Evolutionary conservation across 2,113 vertebrate species (phyloP), one percentile per base, ranked within the genome.

Genomic region (Apodemus sylvaticus): DNA sequence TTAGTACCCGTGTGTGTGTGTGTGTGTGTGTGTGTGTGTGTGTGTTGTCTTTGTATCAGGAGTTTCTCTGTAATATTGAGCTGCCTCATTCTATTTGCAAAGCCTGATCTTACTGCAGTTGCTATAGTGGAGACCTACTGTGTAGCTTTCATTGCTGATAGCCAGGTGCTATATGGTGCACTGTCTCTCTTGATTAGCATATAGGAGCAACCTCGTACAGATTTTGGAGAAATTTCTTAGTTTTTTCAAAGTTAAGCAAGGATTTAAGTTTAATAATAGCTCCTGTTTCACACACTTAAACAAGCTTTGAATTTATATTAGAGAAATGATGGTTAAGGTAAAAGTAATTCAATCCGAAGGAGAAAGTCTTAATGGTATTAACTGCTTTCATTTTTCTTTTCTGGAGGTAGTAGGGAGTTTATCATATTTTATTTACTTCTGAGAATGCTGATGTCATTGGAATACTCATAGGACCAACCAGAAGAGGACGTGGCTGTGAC

Each of bases 151-250:
- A 62, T 6, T 79, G 89, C 78, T 96, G 89, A 96, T 45, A 71
- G 73, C 78, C 73, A 93, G 71, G 94, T 85, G 53, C 36, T 94
- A 10, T 94, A 60, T n/a, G 86, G 58, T 58, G 45, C 58, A 45
- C 68, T 94, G 88, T 92, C 91, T 96, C 76, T 96, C 96, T 94
- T 60, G 55, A 92, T 97, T 92, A 95, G 60, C 9, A 73, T 91
- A 45, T 58, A 77, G 71, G 13, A 95, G 26, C 66, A 86, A 90
- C 17, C 58, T 93, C 94, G n/a, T 78, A 66, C 39, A 86, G 19
- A 55, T 66, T 89, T 83, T 79, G 39, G 55, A 94, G 82, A 96
- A 94, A 94, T 89, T 76, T 62, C 60, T 89, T 71, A 79, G 70
- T 60, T 81, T 95, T 96, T 94, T 96, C 58, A 93, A 95, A 93